Conservation (phyloP, 2,888 invertebrate genomes). For the Agriopis marginaria region DNA sequence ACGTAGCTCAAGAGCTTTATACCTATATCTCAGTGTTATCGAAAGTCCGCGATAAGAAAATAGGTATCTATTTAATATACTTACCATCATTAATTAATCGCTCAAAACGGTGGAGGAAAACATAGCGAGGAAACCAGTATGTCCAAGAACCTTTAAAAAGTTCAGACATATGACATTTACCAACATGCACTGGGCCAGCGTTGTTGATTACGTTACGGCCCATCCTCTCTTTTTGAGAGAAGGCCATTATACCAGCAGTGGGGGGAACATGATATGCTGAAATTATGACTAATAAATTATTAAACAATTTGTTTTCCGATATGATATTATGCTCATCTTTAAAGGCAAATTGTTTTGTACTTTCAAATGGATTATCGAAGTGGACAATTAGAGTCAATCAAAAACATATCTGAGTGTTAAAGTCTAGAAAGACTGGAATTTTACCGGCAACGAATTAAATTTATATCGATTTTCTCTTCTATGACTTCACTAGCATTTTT, state of each 20-base stretch:
- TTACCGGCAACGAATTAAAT: not conserved
- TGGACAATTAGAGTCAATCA: slow-evolving; percentile 50
- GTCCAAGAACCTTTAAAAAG: no score
- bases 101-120: no score
- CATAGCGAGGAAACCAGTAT: no score
- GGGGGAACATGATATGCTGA: no score
- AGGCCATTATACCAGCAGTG: no score
- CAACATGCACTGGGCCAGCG: no score
- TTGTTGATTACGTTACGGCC: no score
- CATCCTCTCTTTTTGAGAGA: no score
- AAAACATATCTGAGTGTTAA: slow-evolving; percentile 29
- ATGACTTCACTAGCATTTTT: not conserved
- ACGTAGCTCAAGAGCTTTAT: slow-evolving; percentile 9
- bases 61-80: slow-evolving; percentile 13
- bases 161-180: no score
- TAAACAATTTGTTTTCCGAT: slow-evolving; percentile 48
- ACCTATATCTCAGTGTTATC: not conserved
- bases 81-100: slow-evolving; percentile 26
- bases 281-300: slow-evolving; percentile 9
- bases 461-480: not conserved
- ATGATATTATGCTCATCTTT: slow-evolving; percentile 28
- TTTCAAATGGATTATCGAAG: slow-evolving; percentile 33
- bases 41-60: slow-evolving; percentile 7
- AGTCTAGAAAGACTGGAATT: not conserved
- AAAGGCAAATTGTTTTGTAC: slow-evolving; percentile 16